Base-by-base conservation (phyloP, 2,113 vertebrate species). In the Nycticorax nycticorax region DNA sequence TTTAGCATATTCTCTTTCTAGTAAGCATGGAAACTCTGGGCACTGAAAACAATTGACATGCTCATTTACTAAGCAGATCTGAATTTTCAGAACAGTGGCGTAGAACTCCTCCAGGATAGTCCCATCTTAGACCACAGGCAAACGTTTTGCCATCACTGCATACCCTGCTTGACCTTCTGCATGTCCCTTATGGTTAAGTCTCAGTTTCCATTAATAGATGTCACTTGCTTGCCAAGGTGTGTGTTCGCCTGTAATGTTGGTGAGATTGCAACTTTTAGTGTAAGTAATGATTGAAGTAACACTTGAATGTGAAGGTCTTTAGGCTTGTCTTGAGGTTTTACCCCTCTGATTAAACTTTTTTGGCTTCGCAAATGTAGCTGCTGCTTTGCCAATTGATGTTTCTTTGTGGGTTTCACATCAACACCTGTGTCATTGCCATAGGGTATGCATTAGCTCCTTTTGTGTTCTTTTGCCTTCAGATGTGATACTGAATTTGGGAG, bases 121-220 rank as follows among this genome's bases (percentile, higher is more conserved):
- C 28, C 12, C 9, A 2, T 21, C 21, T 90, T 63, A 57, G 39
- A 72, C 45, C 11, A 19, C 5, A 6, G 48, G 22, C 21, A 79
- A 83, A 33, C 1, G 1, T 82, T 63, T 59, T 79, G 74, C 23
- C 8, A 5, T 67, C 64, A 20, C 52, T 60, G 28, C 6, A 1
- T 68, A 30, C 12, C 18, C 28, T 72, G 43, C 27, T 48, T 0
- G 0, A 69, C 32, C 14, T 69, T 89, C 57, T 74, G 11, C 0
- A 0, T 41, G 15, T 56, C 39, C 3, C 33, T 55, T 64, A n/a
- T 30, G 30, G 16, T 68, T 52, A 47, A n/a, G 14, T 76, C n/a
- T 87, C 39, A 20, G 45, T 85, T 92, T 30, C 33, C 39, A 53
- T 39, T 41, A 57, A 24, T 0, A 43, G 52, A 24, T 72, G 30